Evolutionary conservation across 1,140 invertebrate species (phyloP), one percentile per base, ranked within the genome.

Genomic region (Drosophila arizonae): DNA sequence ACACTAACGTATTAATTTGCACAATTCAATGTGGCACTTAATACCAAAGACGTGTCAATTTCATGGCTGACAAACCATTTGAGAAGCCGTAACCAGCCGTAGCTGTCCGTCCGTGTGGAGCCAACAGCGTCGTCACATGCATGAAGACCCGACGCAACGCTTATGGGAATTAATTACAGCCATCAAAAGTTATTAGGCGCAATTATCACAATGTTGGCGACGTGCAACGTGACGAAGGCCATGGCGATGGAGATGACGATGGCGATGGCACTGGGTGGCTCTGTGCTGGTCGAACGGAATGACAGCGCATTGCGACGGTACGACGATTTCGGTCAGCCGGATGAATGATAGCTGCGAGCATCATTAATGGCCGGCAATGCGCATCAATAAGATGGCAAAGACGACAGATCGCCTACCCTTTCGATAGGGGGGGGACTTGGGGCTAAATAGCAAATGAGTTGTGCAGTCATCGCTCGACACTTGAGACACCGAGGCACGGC

Each of bases 11-110:
- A 79, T 86, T 87, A 86, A 86, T 87, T 86, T 87, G 79, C 69
- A 87, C 84, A 82, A 87, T 87, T 87, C 84, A 87, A 88, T 88
- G 85, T 84, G 84, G 77, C 84, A 88, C 84, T 88, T 88, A 80
- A 88, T 89, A 79, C 80, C 80, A 80, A 88, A 84, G 77, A 89
- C 84, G 84, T 88, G 84, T 88, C 84, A 88, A 80, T 88, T 88
- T 88, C 85, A 88, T 75, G 80, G 84, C 79, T 88, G 80, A 84
- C 84, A 84, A 79, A 88, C 73, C 79, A 60, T 74, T 70, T 65
- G 66, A 69, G 48, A 54, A 54, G 72, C 55, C 52, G 60, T 30
- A 60, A 39, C 36, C 36, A 13, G 51, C 50, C 39, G 76, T 65
- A 15, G 41, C 28, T 56, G 64, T 24, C 28, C 13, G 13, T 50